Evolutionary conservation across 2,888 invertebrate species (phyloP), one percentile per base, ranked within the genome.

Genomic region (Drosophila antonietae): DNA sequence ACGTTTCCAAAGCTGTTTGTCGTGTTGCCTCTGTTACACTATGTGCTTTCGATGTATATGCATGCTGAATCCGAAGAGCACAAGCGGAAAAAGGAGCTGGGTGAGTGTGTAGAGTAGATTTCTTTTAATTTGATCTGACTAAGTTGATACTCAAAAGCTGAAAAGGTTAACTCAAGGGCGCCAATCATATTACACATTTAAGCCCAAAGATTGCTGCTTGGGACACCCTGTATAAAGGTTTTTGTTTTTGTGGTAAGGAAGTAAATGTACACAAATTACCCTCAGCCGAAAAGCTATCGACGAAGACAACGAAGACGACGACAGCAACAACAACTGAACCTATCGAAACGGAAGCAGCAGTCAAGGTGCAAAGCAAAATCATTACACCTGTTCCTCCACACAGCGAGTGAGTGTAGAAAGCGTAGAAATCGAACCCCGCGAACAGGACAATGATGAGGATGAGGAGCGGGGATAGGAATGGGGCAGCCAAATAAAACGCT

Each of bases 341-440:
- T 15, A 57, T 35, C 61, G 35, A 75, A 78, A 81, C 87, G 83
- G 86, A 86, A 83, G 80, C 82, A 77, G 64, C 80, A 88, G 90
- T 80, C 88, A 87, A 90, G 89, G 86, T 86, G 86, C 87, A 88
- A 85, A 73, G 71, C 68, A 74, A 90, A 86, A 90, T 90, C 88
- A 85, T 89, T 90, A 81, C 88, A 89, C 90, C 88, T 90, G 88
- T 89, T 85, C 84, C 18, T 12, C 39, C 56, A 33, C 41, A 14
- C 18, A 18, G 43, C 12, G 57, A 62, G 80, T 79, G 57, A 65
- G 80, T 79, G 80, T 77, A 78, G 77, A 78, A 89, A 87, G 89
- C 84, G 84, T 81, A 76, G 75, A 75, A 75, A 83, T 86, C 72
- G 89, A 80, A 62, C 64, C 60, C 52, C 15, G 15, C 15, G 47